Evolutionary conservation across 2,888 invertebrate species (phyloP).

Genomic region (Erannis defoliaria): DNA sequence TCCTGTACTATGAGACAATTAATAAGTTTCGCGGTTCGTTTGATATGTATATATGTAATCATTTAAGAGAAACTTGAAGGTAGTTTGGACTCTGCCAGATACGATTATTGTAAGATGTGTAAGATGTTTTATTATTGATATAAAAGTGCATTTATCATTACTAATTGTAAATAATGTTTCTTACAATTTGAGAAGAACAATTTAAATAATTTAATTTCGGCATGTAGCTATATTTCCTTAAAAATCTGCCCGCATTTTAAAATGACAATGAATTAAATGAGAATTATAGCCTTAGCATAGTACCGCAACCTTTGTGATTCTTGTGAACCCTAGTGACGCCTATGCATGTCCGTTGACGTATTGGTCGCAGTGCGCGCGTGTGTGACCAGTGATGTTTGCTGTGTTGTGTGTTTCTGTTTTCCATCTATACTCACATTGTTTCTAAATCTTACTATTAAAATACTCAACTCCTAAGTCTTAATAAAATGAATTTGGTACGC

Average conservation of each 20-base stretch:
- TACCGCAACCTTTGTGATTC: conserved; percentile 5
- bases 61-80: conserved; percentile 3
- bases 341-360: conserved; percentile 36
- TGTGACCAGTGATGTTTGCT: conserved; percentile 5
- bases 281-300: background rate
- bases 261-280: background rate
- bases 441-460: background rate
- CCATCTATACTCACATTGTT: conserved; percentile 10
- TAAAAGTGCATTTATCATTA: conserved; percentile 4
- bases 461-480: conserved; percentile 1
- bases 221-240: no score
- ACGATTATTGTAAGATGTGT: background rate
- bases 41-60: conserved; percentile 10
- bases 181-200: background rate
- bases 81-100: background rate
- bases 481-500: background rate
- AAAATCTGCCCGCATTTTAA: background rate
- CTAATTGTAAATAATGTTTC: background rate
- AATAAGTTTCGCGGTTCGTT: background rate
- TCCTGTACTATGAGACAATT: background rate
- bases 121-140: background rate
- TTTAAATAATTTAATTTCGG: background rate
- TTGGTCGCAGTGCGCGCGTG: conserved; percentile 9
- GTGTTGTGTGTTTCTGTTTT: conserved; percentile 16
- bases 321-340: conserved; percentile 36